These are phyloP conservation scores for Dipus sagitta DNA, from an alignment of 2,797 vertebrate species.

Conservation along the genomic window DNA sequence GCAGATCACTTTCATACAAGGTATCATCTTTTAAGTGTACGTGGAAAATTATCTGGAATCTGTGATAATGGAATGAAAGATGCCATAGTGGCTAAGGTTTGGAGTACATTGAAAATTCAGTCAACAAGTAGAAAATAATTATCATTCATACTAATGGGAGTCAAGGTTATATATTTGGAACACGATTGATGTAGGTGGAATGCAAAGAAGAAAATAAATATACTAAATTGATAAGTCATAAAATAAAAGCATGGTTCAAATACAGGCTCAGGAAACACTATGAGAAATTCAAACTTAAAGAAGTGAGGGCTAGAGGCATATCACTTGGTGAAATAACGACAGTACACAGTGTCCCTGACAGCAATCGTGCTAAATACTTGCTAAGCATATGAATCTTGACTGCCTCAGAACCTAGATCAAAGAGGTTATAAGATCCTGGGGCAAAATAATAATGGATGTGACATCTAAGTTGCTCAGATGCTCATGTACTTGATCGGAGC, in stretches of 20 bases:
- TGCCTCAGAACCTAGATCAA: slow-evolving; percentile 61
- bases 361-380: slow-evolving; percentile 50
- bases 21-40: slow-evolving; percentile 2
- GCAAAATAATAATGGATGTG: slow-evolving; percentile 67
- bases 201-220: neutral
- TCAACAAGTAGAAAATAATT: slow-evolving; percentile 11
- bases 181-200: neutral
- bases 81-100: slow-evolving; percentile 47
- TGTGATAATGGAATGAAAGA: slow-evolving; percentile 26
- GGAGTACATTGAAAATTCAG: neutral
- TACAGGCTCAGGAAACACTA: neutral
- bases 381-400: neutral
- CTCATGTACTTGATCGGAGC: slow-evolving; percentile 41
- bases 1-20: neutral
- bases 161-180: neutral
- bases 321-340: slow-evolving; percentile 31
- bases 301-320: slow-evolving; percentile 44
- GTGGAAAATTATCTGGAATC: slow-evolving; percentile 43
- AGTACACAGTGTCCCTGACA: slow-evolving; percentile 43
- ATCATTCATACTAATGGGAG: neutral
- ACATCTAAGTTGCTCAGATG: neutral
- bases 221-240: neutral
- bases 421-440: neutral
- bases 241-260: neutral
- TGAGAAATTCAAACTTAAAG: slow-evolving; percentile 47